Evolutionary conservation across 53 echinoderm and acorn worm species (phyloP), one percentile per base, ranked within the genome.

Genomic region (Echinarachnius parma): DNA sequence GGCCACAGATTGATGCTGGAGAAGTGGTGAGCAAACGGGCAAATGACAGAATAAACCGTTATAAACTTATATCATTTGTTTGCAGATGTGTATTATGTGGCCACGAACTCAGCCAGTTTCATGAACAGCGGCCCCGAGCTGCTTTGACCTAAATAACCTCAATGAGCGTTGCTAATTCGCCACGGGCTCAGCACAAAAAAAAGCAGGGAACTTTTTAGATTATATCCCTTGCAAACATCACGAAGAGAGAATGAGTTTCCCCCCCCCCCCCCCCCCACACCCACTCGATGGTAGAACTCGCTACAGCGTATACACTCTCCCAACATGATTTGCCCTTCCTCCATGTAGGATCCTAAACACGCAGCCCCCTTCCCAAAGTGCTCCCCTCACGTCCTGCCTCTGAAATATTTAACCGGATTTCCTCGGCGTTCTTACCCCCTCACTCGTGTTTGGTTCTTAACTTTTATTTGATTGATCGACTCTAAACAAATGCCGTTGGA

Each of bases 401-500:
- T 16, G 48, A 49, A 18, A 4, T 28, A 4, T 49, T 13, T 57
- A 32, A 13, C 68, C 34, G 9, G 31, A 28, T 33, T 52, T 34
- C 50, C 22, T 4, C 19, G 4, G 37, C 65, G 5, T 28, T 42
- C 4, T 47, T 19, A 22, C 27, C 27, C 37, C 29, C 45, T 28
- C 42, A 49, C 68, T 68, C 53, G 34, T 26, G 35, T 39, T 34
- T 23, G 20, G 26, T 34, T 72, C 57, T 72, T 57, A 37, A 72
- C 55, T 72, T 72, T 72, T 72, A 72, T 72, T 72, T 72, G 74
- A 72, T 72, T 32, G 74, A 72, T 37, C 46, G 74, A 72, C 56
- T 56, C 74, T 57, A 72, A 72, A 72, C 74, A 72, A 72, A 56
- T 72, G 74, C 74, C 74, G 56, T 37, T 72, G 74, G 74, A 72